phyloP scores from a whole-genome alignment of 1,140 invertebrate species.

The Drosophila arawakana region DNA sequence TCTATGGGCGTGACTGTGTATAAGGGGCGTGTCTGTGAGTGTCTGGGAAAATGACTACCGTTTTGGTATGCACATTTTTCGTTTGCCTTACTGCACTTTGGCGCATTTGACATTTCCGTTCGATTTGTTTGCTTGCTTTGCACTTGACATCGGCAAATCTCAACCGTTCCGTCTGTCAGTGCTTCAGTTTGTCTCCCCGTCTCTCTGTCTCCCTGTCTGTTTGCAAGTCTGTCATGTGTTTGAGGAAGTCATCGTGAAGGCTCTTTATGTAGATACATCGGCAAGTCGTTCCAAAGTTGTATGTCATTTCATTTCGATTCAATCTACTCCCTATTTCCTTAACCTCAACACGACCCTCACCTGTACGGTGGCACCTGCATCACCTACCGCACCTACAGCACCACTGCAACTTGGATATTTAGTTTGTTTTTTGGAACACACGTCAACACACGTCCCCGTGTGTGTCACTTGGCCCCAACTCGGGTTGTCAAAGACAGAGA shows the following conservation, averaged over 20 bases:
- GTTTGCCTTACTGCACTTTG: conserved; percentile 77
- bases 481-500: conserved; percentile 40
- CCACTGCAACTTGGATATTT: conserved; percentile 24
- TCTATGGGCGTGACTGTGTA: neutral
- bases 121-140: conserved; percentile 77
- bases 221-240: neutral
- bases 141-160: conserved; percentile 44
- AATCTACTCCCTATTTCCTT: conserved; percentile 67
- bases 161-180: conserved; percentile 15
- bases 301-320: conserved; percentile 65
- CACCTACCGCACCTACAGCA: neutral
- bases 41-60: conserved; percentile 33
- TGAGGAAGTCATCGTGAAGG: neutral
- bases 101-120: conserved; percentile 83
- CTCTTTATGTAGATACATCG: conserved; percentile 5
- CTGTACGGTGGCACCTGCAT: neutral
- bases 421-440: conserved; percentile 46
- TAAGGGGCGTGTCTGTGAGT: conserved; percentile 3
- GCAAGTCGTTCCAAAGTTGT: conserved; percentile 36
- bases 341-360: conserved; percentile 17
- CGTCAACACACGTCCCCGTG: conserved; percentile 70
- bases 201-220: conserved; percentile 12
- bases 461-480: conserved; percentile 45
- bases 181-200: neutral
- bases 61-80: conserved; percentile 63